A percentile compares a stretch with the other conserved stretches of the same genome.
These are phyloP conservation scores for Torymus texanus DNA, from an alignment of 2,888 invertebrate species.

Conservation along the genomic window DNA sequence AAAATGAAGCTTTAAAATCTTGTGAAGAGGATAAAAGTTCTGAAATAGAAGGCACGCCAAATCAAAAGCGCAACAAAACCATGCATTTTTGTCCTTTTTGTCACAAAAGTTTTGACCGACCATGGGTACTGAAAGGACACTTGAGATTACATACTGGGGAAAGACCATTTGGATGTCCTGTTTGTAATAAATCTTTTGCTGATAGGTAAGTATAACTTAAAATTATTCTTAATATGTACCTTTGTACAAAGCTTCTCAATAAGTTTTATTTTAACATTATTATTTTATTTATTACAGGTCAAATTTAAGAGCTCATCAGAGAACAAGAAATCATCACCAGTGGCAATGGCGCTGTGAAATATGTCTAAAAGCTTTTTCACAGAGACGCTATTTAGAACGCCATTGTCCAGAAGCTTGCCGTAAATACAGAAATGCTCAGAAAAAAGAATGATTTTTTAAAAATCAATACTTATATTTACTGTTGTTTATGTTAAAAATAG, in stretches of 20 bases:
- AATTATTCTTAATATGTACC: conserved; percentile 15
- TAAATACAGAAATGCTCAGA: conserved; percentile 77
- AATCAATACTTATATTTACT: not conserved
- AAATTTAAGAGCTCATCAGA: conserved; percentile 84
- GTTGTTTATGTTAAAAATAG: conserved; percentile 8
- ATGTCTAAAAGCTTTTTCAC: conserved; percentile 84
- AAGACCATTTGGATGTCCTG: conserved; percentile 82
- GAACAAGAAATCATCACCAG: conserved; percentile 82
- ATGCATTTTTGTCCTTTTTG: conserved; percentile 79
- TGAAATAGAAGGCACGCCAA: conserved; percentile 60
- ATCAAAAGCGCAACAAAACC: conserved; percentile 72
- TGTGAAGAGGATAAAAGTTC: conserved; percentile 48
- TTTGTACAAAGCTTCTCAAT: not conserved
- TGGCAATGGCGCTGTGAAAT: conserved; percentile 82
- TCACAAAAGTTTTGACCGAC: conserved; percentile 81
- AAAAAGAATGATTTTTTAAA: conserved; percentile 60
- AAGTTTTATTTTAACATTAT: not conserved
- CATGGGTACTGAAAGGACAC: conserved; percentile 84
- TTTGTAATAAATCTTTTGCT: conserved; percentile 81
- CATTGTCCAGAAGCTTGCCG: conserved; percentile 82
- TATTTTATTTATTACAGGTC: conserved; percentile 75
- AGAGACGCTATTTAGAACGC: conserved; percentile 81
- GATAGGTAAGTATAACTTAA: conserved; percentile 77
- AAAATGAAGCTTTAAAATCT: conserved; percentile 56
- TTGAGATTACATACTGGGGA: conserved; percentile 83